Percentiles rank a stretch among this genome's conserved stretches.
phyloP scores from a whole-genome alignment of 2,113 vertebrate species.

The Pontoporia blainvillei region DNA sequence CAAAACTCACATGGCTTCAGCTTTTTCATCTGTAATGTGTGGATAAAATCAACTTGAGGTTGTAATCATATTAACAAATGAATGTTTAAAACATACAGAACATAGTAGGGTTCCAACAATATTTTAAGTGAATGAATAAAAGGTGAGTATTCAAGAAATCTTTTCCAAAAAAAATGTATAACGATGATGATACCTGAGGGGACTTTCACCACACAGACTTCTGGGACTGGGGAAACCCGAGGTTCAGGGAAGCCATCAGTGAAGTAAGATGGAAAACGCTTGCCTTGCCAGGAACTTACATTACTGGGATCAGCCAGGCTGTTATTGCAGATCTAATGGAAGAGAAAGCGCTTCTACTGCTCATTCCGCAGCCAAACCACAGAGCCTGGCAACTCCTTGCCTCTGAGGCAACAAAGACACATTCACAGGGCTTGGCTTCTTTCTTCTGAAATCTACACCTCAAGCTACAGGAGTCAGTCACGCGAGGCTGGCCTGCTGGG shows the following conservation, averaged over 20 bases:
- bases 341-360: slow-evolving; percentile 67
- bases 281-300: slow-evolving; percentile 60
- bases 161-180: not conserved
- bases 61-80: not conserved
- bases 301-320: slow-evolving; percentile 48
- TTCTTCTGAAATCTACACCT: slow-evolving; percentile 72
- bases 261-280: slow-evolving; percentile 55
- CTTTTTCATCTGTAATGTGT: not conserved
- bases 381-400: slow-evolving; percentile 69
- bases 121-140: not conserved
- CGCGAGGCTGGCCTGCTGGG: slow-evolving; percentile 63
- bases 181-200: not conserved
- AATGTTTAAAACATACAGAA: not conserved
- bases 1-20: not conserved
- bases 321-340: slow-evolving; percentile 61
- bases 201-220: not conserved
- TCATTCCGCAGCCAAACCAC: slow-evolving; percentile 72
- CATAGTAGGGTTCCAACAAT: not conserved
- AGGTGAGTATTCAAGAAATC: not conserved
- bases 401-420: slow-evolving; percentile 72
- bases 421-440: slow-evolving; percentile 73
- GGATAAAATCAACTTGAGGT: not conserved
- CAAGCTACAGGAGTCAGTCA: slow-evolving; percentile 76
- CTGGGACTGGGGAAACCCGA: not conserved
- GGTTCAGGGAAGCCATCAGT: slow-evolving; percentile 22